Percentiles rank a stretch among this genome's conserved stretches.
Evolutionary conservation across 2,113 vertebrate genomes (phyloP).

Genomic region (Cyprinus carpio): DNA sequence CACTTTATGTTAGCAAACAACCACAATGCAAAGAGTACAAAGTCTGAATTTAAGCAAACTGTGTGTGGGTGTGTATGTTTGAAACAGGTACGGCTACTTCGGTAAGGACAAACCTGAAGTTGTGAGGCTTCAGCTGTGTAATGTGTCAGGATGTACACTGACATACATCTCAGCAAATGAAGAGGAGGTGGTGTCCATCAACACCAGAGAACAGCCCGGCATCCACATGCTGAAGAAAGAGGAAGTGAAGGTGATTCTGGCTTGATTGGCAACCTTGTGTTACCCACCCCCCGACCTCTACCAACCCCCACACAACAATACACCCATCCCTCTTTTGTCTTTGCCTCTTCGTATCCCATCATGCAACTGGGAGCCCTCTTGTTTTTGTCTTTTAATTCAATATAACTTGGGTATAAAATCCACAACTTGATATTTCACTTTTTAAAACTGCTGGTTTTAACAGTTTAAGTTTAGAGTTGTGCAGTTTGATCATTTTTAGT

Average conservation of each 20-base stretch:
- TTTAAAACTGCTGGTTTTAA: background rate
- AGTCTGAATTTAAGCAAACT: background rate
- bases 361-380: conserved; percentile 10
- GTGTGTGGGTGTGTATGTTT: background rate
- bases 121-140: conserved; percentile 85
- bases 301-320: background rate
- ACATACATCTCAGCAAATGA: conserved; percentile 79
- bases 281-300: background rate
- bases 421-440: background rate
- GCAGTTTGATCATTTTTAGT: background rate
- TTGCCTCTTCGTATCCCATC: conserved; percentile 15
- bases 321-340: background rate
- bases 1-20: background rate
- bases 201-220: conserved; percentile 77
- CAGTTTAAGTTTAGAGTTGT: background rate
- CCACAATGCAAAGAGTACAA: background rate
- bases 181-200: conserved; percentile 83
- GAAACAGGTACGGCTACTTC: conserved; percentile 89
- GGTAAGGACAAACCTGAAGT: conserved; percentile 80
- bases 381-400: background rate
- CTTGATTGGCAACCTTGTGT: background rate
- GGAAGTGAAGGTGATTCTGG: conserved; percentile 78
- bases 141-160: conserved; percentile 81
- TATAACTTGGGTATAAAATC: background rate
- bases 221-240: conserved; percentile 78